Percentiles rank a stretch among this genome's conserved stretches.
Conservation (phyloP, 2,888 invertebrate genomes). For the Aethes cnicana region DNA sequence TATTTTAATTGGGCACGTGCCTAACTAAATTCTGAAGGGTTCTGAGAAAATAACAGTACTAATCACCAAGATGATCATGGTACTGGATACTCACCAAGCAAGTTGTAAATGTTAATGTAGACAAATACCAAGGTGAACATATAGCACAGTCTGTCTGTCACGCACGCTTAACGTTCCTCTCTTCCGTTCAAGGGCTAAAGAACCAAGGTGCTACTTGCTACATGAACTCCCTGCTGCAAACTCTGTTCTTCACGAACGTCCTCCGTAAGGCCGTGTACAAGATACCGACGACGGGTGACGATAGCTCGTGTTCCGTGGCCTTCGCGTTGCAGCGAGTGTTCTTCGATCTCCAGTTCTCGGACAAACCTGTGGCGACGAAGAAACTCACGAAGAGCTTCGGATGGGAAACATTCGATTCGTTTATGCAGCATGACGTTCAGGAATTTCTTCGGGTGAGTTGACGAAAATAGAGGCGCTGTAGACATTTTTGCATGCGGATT, state of each 20-base stretch:
- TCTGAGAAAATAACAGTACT: too few species aligned
- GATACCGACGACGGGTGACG: conserved; percentile 99
- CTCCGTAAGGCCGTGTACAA: conserved; percentile 96
- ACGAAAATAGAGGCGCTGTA: too few species aligned
- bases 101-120: too few species aligned
- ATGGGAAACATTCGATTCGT: conserved; percentile 99
- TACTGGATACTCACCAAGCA: too few species aligned
- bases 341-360: conserved; percentile 97
- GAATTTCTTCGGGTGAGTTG: conserved; percentile 88
- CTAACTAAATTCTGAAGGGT: too few species aligned
- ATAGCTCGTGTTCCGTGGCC: conserved; percentile 91
- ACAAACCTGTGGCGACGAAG: conserved; percentile 99
- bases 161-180: not conserved
- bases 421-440: conserved; percentile 99
- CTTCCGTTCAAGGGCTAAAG: conserved; percentile 88
- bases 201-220: conserved; percentile 99
- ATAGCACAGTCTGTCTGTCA: too few species aligned
- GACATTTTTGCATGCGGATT: too few species aligned
- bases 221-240: conserved; percentile 99
- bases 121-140: too few species aligned
- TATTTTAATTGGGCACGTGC: too few species aligned
- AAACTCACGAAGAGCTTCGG: conserved; percentile 99
- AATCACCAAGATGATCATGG: too few species aligned
- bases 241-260: conserved; percentile 97
- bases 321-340: conserved; percentile 98